phyloP scores from a whole-genome alignment of 2,113 vertebrate species.

The Peromyscus maniculatus region DNA sequence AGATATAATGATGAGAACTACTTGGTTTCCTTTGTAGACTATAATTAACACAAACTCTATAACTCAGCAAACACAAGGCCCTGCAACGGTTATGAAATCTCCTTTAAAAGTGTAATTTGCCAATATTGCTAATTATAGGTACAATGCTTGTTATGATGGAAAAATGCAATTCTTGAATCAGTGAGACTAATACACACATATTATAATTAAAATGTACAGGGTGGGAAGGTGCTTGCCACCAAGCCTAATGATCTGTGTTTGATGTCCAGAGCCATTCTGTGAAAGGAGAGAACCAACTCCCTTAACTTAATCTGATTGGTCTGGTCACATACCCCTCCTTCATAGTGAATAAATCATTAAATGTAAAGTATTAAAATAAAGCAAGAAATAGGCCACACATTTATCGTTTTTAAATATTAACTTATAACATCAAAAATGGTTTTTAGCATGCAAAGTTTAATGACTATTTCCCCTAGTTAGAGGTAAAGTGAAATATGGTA shows the following conservation, averaged over 20 bases:
- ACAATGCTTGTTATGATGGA: not conserved
- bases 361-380: not conserved
- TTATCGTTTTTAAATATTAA: not conserved
- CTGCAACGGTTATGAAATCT: not conserved
- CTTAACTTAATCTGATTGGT: not conserved
- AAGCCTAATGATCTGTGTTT: not conserved
- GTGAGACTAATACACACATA: not conserved
- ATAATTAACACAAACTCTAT: not conserved
- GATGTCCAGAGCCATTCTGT: not conserved
- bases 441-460: slow-evolving; percentile 34
- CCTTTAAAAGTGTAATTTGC: not conserved
- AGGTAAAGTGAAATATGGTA: not conserved
- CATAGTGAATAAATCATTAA: not conserved
- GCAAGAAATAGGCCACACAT: not conserved
- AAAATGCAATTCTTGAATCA: not conserved
- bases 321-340: not conserved
- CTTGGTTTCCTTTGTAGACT: not conserved
- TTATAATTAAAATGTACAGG: not conserved
- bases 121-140: not conserved
- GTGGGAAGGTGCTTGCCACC: not conserved
- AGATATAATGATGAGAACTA: not conserved
- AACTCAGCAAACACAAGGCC: not conserved
- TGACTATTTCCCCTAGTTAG: not conserved
- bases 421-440: not conserved
- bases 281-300: not conserved